Evolutionary conservation across 2,113 vertebrate genomes (phyloP).

Genomic region (Trochalopteron elliotii): DNA sequence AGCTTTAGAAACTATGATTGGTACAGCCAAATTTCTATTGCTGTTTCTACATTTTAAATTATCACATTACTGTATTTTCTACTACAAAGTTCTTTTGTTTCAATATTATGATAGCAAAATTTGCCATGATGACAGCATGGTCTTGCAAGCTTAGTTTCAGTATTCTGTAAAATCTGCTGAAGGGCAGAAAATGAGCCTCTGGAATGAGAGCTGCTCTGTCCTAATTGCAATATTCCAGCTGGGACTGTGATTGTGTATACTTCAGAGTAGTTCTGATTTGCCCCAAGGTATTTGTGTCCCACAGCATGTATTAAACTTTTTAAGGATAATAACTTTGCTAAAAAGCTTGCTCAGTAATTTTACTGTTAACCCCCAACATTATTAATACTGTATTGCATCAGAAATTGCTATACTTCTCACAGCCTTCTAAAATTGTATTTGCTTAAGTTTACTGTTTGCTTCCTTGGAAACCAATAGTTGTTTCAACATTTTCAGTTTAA

Average conservation of each 20-base stretch:
- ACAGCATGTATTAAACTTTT: neutral
- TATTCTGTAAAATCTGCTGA: conserved; percentile 9
- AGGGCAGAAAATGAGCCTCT: neutral
- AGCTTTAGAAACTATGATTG: neutral
- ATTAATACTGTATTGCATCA: neutral
- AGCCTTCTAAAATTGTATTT: neutral
- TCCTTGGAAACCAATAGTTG: neutral
- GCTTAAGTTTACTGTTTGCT: neutral
- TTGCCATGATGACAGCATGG: neutral
- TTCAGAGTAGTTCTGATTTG: conserved; percentile 4
- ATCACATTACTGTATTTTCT: neutral
- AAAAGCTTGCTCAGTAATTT: neutral
- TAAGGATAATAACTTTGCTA: neutral
- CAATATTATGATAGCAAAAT: neutral
- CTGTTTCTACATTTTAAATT: neutral
- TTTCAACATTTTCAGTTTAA: neutral
- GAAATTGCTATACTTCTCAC: neutral
- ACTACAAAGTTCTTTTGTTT: neutral
- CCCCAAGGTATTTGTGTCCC: neutral
- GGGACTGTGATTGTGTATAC: neutral
- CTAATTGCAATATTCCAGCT: neutral
- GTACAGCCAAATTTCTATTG: neutral
- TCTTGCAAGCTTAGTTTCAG: conserved; percentile 1
- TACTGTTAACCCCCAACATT: neutral
- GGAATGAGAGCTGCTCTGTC: neutral